These are phyloP conservation scores for Salpingus planirostris DNA, from an alignment of 2,888 invertebrate genomes.

Conservation along the genomic window DNA sequence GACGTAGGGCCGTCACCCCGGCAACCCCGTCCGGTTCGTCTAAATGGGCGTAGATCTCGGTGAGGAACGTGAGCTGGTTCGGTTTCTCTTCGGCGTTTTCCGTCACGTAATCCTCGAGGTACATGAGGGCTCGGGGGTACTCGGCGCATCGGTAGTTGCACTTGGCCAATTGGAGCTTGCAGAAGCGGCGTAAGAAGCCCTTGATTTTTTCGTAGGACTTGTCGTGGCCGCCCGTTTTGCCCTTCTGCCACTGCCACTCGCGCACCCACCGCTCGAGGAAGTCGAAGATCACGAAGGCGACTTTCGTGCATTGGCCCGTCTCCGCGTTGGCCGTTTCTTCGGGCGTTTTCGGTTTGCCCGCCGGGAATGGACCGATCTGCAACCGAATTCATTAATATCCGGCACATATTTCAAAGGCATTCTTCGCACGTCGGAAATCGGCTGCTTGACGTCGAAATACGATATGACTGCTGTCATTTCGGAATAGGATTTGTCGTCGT, in stretches of 20 bases:
- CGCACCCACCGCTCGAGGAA: slow-evolving; percentile 67
- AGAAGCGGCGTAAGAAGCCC: slow-evolving; percentile 40
- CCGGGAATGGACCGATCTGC: background rate
- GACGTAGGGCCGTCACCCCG: slow-evolving; percentile 67
- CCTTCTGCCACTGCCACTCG: slow-evolving; percentile 47
- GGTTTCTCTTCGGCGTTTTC: slow-evolving; percentile 47
- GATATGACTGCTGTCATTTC: slow-evolving; percentile 53
- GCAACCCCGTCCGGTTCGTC: slow-evolving; percentile 88
- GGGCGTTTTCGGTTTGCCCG: background rate
- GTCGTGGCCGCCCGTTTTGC: slow-evolving; percentile 23
- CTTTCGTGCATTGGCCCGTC: slow-evolving; percentile 60
- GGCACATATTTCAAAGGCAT: too few relatives aligned
- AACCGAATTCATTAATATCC: background rate
- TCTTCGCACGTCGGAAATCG: too few relatives aligned
- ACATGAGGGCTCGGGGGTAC: slow-evolving; percentile 64
- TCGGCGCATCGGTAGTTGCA: slow-evolving; percentile 70
- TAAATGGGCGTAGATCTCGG: slow-evolving; percentile 73
- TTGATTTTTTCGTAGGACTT: slow-evolving; percentile 27
- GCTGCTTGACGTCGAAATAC: too few relatives aligned
- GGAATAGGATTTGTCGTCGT: slow-evolving; percentile 42
- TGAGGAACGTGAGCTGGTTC: slow-evolving; percentile 54
- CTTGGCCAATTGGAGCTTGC: slow-evolving; percentile 58
- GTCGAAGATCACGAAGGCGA: slow-evolving; percentile 64
- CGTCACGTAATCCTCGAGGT: slow-evolving; percentile 63
- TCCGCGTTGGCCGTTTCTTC: slow-evolving; percentile 17